phyloP scores from a whole-genome alignment of 2,888 invertebrate genomes.

The Alentia gelatinosa region DNA sequence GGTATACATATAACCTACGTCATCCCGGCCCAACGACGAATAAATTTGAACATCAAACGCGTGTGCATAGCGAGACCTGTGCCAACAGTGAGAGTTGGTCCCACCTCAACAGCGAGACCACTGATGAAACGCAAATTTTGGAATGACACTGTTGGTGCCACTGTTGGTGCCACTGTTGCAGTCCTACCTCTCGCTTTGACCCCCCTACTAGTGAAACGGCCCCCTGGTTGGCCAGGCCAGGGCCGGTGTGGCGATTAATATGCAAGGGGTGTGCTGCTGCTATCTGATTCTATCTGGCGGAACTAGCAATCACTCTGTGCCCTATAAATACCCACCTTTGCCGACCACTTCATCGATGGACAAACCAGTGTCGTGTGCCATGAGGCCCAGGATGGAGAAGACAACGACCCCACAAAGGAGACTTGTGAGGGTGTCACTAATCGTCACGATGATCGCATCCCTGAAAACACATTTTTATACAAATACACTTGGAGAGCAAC shows the following conservation, averaged over 20 bases:
- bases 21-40: too few relatives aligned
- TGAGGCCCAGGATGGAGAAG: neutral
- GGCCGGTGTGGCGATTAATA: too few relatives aligned
- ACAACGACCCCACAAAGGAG: neutral
- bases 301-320: neutral
- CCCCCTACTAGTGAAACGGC: neutral
- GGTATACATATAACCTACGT: too few relatives aligned
- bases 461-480: neutral
- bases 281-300: neutral
- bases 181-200: neutral
- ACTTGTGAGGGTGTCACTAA: neutral
- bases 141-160: neutral
- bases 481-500: neutral
- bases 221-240: neutral
- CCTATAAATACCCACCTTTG: neutral
- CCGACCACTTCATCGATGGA: slow-evolving; percentile 10
- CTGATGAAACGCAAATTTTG: too few relatives aligned
- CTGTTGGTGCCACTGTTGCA: neutral
- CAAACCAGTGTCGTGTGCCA: neutral
- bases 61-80: too few relatives aligned
- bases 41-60: too few relatives aligned
- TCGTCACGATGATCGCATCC: neutral
- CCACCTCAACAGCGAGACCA: too few relatives aligned
- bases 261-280: neutral
- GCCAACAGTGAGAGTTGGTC: too few relatives aligned